Evolutionary conservation across 2,888 invertebrate species (phyloP), one percentile per base, ranked within the genome.

Genomic region (Dusona sp.): DNA sequence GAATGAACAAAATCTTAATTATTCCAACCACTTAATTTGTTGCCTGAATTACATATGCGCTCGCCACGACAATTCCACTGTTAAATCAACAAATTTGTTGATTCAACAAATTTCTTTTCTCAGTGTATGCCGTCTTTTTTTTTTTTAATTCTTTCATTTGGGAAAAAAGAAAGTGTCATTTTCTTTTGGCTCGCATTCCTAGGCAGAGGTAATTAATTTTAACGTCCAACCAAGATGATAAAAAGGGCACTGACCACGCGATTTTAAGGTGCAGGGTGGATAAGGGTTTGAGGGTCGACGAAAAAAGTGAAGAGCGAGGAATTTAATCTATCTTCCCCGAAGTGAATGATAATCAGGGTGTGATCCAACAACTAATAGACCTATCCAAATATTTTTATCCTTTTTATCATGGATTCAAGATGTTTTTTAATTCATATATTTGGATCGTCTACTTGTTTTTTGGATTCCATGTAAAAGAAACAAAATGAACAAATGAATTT

Each of bases 291-390:
- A 74, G 45, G 79, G 72, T 65, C 25, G 36, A 45, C n/a, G 64
- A 80, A 80, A 87, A 84, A 74, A 68, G 3, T 57, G 51, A 61
- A 57, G 57, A 79, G 83, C 65, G 82, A 78, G 68, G 79, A 51
- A 86, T 79, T 83, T 86, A 85, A 88, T 85, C 65, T 67, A 16
- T n/a, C 19, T n/a, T 11, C 9, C 8, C n/a, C 16, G 2, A n/a
- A n/a, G 54, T 36, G 36, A 33, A 45, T 4, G 25, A 77, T 61
- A 42, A 64, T 48, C 65, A 33, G 2, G 11, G 33, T 25, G 29
- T 38, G 38, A 38, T 38, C 38, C 38, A 38, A 38, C 1, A 38
- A 7, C 9, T 9, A 38, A 38, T 38, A 38, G 38, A 38, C 38
- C 1, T 38, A 3, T 33, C 33, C 2, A 33, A 33, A 33, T 33